Evolutionary conservation across 2,797 vertebrate genomes (phyloP), one percentile per base, ranked within the genome.

Genomic region (Holocentrus rufus): DNA sequence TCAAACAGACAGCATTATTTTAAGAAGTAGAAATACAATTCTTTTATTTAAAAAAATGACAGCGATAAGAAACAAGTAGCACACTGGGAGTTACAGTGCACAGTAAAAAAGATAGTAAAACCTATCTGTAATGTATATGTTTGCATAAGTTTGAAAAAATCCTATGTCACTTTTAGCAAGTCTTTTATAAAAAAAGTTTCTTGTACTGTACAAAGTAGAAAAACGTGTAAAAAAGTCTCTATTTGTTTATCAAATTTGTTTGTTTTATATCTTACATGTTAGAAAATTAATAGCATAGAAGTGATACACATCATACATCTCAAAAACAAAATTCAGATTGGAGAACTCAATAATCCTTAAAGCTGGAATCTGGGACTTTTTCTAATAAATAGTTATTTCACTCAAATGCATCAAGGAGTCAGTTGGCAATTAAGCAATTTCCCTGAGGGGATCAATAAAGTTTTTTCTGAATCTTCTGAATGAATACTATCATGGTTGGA

Each of bases 91-190:
- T 34, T 34, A 8, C 31, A 34, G 31, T 34, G 31, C 31, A 34
- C 36, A 20, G 55, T 50, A 66, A 60, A 50, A 13, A 7, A 62
- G 93, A 94, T 94, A 94, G 94, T 95, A 94, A 93, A 95, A 95
- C 94, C 93, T 92, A 94, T 94, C 93, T 69, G 65, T 81, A 72
- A 74, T 46, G 65, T 64, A 77, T 85, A 55, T 5, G 49, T 59
- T 27, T 27, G 64, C 77, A 70, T 72, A 74, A 65, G 84, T 70
- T 34, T 46, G 59, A 59, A 71, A 27, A 27, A 27, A 81, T 20
- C 6, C n/a, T 62, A 73, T 72, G n/a, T 42, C 10, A 15, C 67
- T 56, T 74, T 31, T 69, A 66, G 64, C 11, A 60, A 17, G 14
- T 61, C n/a, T 49, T 47, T 7, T 54, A 54, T 11, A 31, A 46